Percentiles rank a stretch among this genome's conserved stretches.
Evolutionary conservation across 2,113 vertebrate species (phyloP).

Genomic region (Cochlearius cochlearius): DNA sequence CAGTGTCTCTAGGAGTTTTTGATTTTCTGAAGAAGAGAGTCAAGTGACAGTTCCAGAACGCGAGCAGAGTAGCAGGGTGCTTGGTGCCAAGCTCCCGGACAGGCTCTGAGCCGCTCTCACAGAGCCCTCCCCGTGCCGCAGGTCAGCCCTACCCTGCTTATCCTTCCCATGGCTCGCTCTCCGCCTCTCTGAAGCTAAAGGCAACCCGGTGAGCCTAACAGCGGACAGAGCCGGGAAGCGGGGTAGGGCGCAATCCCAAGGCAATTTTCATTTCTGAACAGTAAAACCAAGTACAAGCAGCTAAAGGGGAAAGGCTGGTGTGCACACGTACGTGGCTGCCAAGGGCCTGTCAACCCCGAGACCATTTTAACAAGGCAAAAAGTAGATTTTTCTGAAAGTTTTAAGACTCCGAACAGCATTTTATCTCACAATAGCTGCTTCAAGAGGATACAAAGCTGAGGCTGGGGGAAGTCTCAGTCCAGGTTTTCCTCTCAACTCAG

Average conservation of each 20-base stretch:
- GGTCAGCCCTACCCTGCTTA: not conserved
- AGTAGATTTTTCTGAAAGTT: not conserved
- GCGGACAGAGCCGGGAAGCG: not conserved
- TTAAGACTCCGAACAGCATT: not conserved
- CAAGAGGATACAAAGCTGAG: not conserved
- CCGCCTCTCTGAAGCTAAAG: not conserved
- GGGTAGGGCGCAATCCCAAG: not conserved
- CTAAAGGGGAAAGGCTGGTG: not conserved
- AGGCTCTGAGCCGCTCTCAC: not conserved
- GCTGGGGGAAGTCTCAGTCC: not conserved
- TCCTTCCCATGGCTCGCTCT: not conserved
- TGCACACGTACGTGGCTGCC: not conserved
- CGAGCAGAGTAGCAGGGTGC: fast-evolving
- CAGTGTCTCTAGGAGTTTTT: not conserved
- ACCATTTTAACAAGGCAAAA: not conserved
- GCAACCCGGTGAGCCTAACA: not conserved
- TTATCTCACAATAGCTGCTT: not conserved
- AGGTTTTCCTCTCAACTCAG: not conserved
- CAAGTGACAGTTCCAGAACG: not conserved
- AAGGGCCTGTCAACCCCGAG: not conserved
- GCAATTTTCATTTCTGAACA: not conserved
- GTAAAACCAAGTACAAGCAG: not conserved
- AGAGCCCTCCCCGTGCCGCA: fast-evolving
- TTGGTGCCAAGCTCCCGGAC: not conserved
- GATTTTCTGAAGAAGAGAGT: not conserved